Evolutionary conservation across 2,113 vertebrate species (phyloP), one percentile per base, ranked within the genome.

Genomic region (Turdus rufiventris): DNA sequence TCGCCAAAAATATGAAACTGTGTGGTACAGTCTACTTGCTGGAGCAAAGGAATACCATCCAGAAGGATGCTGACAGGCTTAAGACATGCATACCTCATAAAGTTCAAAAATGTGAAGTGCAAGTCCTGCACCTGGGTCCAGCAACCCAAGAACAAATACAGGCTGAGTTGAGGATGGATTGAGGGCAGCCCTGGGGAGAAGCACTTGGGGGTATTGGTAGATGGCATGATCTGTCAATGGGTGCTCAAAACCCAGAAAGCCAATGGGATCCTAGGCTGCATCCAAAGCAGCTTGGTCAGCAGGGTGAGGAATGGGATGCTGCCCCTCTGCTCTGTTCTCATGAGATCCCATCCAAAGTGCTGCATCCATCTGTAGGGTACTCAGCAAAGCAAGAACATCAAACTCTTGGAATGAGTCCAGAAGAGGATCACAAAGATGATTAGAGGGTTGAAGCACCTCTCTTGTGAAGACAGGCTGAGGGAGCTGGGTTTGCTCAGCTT

Each of bases 321-420:
- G 8, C 31, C 9, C 20, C 6, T 79, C 17, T 63, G 4, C 9
- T 63, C 11, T 63, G 34, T 17, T 18, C 12, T 48, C 0, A 0
- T 50, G 75, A 63, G 31, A 72, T 31, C 14, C 25, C 6, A 26
- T 40, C 14, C 6, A 1, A 62, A 56, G 42, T 31, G 11, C 9
- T 56, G 20, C 8, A 24, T 40, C 18, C 2, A 4, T 33, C 29
- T 19, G 12, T 25, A 43, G 12, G 12, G 24, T 56, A 19, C 16
- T 57, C 8, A 34, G 43, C 24, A 58, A 5, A 63, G 18, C 8
- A 48, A 48, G 20, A 25, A 23, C 14, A 12, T 56, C 13, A 48
- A 3, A 24, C 3, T 34, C 17, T 50, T 42, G 29, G 31, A 56
- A 20, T 24, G 11, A 48, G 31, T 48, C 31, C 34, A 48, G 34